Conservation (phyloP, 2,888 invertebrate genomes). For the Euplexia lucipara region DNA sequence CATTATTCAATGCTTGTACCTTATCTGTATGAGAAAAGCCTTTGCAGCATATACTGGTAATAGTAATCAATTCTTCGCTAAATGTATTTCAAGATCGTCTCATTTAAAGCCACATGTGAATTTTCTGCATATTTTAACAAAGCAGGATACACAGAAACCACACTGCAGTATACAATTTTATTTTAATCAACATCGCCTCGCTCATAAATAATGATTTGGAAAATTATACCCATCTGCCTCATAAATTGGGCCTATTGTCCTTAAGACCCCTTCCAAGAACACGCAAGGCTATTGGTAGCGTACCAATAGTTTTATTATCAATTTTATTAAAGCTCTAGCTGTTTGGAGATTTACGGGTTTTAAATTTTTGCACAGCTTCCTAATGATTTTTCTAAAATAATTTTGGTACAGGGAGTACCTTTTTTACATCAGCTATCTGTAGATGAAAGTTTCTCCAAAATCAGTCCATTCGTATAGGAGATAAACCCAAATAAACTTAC, state of each 20-base stretch:
- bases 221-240: constrained; percentile 42
- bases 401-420: no score
- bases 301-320: constrained; percentile 17
- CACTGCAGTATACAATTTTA: constrained; percentile 9
- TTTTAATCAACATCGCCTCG: constrained; percentile 5
- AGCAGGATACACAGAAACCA: background rate
- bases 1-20: no score
- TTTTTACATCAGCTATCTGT: no score
- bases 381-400: no score
- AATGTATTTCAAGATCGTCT: background rate
- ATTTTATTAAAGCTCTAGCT: background rate
- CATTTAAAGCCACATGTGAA: background rate
- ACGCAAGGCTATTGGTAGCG: constrained; percentile 19
- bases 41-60: no score
- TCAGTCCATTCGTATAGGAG: no score
- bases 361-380: no score
- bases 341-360: no score
- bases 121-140: background rate
- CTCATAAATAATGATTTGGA: constrained; percentile 47
- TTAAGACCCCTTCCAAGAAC: constrained; percentile 41
- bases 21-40: no score
- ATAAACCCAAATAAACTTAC: no score
- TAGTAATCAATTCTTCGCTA: no score
- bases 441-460: no score
- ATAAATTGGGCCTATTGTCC: constrained; percentile 52